phyloP scores from a whole-genome alignment of 2,797 vertebrate genomes.

The Sebastes minor region DNA sequence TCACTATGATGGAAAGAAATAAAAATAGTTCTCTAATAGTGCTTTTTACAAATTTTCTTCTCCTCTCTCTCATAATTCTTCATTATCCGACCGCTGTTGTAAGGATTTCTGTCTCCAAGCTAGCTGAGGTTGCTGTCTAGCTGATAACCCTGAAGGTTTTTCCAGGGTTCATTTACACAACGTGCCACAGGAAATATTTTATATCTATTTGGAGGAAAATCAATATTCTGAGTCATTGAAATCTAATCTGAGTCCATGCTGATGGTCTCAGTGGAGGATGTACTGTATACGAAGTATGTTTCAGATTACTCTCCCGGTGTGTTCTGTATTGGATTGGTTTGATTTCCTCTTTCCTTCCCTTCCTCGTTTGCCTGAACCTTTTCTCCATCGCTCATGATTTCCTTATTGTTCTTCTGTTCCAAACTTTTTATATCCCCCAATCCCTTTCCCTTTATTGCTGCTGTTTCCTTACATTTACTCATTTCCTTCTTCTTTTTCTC shows the following conservation, averaged over 20 bases:
- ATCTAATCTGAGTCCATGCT: slow-evolving; percentile 8
- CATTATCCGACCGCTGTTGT: not conserved
- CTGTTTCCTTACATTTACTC: not conserved
- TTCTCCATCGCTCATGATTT: slow-evolving; percentile 39
- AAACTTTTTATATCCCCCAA: not conserved
- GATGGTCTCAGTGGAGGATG: slow-evolving; percentile 24
- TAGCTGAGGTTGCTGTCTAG: not conserved
- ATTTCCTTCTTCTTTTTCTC: not conserved
- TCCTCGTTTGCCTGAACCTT: slow-evolving; percentile 16
- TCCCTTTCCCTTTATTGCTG: not conserved
- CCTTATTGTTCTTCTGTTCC: slow-evolving; percentile 8
- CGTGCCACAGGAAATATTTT: slow-evolving; percentile 12
- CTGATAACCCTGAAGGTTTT: not conserved
- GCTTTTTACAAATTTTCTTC: not conserved
- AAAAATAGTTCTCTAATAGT: not conserved
- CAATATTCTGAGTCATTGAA: slow-evolving; percentile 10
- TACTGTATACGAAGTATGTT: not conserved
- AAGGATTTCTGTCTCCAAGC: not conserved
- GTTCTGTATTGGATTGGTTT: slow-evolving; percentile 24
- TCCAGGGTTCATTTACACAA: not conserved
- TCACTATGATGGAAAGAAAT: not conserved
- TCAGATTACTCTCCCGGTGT: slow-evolving; percentile 19
- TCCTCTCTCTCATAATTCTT: not conserved
- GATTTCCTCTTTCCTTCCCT: slow-evolving; percentile 27
- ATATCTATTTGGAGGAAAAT: slow-evolving; percentile 20